Evolutionary conservation across 1,140 invertebrate genomes (phyloP).

Genomic region (Harlomillsia oculata): DNA sequence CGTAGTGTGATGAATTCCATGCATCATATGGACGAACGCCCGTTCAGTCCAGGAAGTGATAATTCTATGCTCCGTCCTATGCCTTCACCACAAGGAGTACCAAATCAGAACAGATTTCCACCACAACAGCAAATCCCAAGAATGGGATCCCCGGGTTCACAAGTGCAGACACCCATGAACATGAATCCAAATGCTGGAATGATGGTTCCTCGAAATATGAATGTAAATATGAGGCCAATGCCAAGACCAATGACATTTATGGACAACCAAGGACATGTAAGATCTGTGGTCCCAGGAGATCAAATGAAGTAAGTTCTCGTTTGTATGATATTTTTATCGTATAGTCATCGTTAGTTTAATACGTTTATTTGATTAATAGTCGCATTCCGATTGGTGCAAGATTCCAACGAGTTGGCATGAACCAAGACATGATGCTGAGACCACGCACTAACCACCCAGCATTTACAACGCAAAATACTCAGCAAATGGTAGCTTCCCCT

Average conservation of each 20-base stretch:
- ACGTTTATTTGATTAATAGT: not conserved
- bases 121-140: constrained; percentile 40
- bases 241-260: constrained; percentile 24
- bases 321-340: not conserved
- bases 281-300: constrained; percentile 8
- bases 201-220: constrained; percentile 23
- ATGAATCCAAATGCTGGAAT: constrained; percentile 13
- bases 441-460: constrained; percentile 18
- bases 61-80: constrained; percentile 38
- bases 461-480: constrained; percentile 15
- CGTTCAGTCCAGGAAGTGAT: constrained; percentile 43
- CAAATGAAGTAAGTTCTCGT: constrained; percentile 15
- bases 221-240: constrained; percentile 23
- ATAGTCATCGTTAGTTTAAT: not conserved
- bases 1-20: constrained; percentile 42
- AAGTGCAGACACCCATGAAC: constrained; percentile 11
- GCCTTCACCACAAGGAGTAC: constrained; percentile 24
- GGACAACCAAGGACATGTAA: constrained; percentile 18
- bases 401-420: constrained; percentile 24
- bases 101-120: constrained; percentile 38
- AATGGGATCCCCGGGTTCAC: constrained; percentile 5
- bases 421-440: constrained; percentile 28
- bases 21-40: constrained; percentile 45
- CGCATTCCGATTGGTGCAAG: constrained; percentile 11
- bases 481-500: constrained; percentile 17